Base-by-base conservation (phyloP, 2,113 vertebrate genomes). In the Cathartes aura region DNA sequence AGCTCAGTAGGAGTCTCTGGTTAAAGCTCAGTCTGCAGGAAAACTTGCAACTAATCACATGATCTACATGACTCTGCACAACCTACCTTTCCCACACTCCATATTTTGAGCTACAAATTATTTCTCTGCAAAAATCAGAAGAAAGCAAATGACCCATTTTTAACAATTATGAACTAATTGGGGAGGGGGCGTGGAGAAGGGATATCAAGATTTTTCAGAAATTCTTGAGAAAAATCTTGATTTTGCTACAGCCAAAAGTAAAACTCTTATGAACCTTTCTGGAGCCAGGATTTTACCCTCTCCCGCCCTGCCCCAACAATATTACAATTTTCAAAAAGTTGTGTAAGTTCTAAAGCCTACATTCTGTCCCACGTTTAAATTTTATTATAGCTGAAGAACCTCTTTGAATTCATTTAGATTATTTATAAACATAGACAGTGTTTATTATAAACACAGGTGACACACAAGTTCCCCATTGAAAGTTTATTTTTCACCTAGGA, bases 241-340 rank as follows among this genome's bases (percentile, higher is more conserved):
- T 74, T 94, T 87, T 30, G 50, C 22, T 84, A 32, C 15, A 62
- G 5, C 3, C 22, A 68, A 48, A 88, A 43, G 6, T 43, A 82
- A 87, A 79, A 55, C 5, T 53, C 21, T 27, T 40, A 45, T 6
- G 14, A 59, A 63, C 11, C 2, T 75, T 76, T 47, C 18, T 7
- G 1, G 6, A 73, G 18, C 12, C 12, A 84, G 12, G 14, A 60
- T 62, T 87, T 89, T 73, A 42, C 8, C 32, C 6, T 84, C n/a
- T 36, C 2, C 3, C 2, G 4, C 5, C 4, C 17, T 27, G 4
- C 6, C 6, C 12, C 11, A 6, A 75, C 8, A 76, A 19, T 30
- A 63, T 24, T 12, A 67, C 3, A 42, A 32, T 50, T 42, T 89
- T 83, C 19, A 72, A 83, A 92, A 76, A 12, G 2, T 36, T 80